Evolutionary conservation across 2,113 vertebrate species (phyloP), one percentile per base, ranked within the genome.

Genomic region (Chascanopsetta lugubris): DNA sequence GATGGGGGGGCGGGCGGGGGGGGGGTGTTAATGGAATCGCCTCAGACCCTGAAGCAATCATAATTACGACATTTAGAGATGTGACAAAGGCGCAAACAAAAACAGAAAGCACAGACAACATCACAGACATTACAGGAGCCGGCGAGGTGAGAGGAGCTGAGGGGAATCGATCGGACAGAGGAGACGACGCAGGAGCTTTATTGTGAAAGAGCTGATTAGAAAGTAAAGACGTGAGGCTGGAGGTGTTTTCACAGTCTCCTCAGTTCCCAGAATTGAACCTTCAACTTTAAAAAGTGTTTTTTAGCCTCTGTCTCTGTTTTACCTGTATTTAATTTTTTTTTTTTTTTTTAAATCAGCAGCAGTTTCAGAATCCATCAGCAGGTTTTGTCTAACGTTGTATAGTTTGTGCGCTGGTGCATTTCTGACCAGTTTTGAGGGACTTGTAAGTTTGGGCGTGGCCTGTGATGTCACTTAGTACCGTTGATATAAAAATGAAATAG

Each of bases 1-100:
- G n/a, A n/a, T n/a, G n/a, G n/a, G n/a, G n/a, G n/a, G n/a, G n/a
- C n/a, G n/a, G n/a, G n/a, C n/a, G n/a, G 51, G 42, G 59, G 56
- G 56, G 50, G 10, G 29, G 3, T 60, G 48, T 27, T 55, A 72
- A 50, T 61, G 26, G 63, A 29, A 29, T n/a, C 1, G 24, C 60
- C 25, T 59, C 42, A 48, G 45, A n/a, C n/a, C 69, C 26, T 40
- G 22, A 32, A 21, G 50, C n/a, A n/a, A n/a, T 42, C 2, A 67
- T 62, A 21, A 45, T 27, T 46, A 26, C n/a, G 17, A 9, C 24
- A 26, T 45, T 69, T 40, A 29, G 34, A 55, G 20, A 26, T 30
- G 70, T 20, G 43, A 30, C 11, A 24, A 59, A 60, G 12, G 26
- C 54, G 4, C 6, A 18, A 36, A 13, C 11, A 4, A 57, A 2